Percentiles rank a stretch among this genome's conserved stretches.
Conservation (phyloP, 2,113 vertebrate species). For the Sus scrofa region DNA sequence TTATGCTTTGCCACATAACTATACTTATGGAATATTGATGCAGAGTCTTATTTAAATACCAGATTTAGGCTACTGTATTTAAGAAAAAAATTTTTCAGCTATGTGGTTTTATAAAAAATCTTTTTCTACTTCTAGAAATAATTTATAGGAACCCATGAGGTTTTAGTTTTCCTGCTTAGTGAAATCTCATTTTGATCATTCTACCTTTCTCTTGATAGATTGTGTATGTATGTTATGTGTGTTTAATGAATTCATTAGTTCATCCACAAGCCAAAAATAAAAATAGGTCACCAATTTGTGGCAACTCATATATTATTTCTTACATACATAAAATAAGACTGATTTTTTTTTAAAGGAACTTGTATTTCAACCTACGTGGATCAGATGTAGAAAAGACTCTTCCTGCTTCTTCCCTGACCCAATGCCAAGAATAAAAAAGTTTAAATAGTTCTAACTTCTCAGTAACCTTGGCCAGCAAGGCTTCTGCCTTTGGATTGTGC, state of each 20-base stretch:
- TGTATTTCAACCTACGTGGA: neutral
- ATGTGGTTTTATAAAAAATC: neutral
- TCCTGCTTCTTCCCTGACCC: neutral
- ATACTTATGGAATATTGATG: neutral
- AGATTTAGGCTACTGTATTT: neutral
- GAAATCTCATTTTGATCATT: neutral
- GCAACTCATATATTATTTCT: neutral
- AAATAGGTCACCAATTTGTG: neutral
- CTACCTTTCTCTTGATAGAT: neutral
- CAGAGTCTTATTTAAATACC: neutral
- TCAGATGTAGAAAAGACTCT: neutral
- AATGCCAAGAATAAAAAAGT: neutral
- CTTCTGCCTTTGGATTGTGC: neutral
- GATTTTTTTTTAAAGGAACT: neutral
- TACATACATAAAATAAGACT: neutral
- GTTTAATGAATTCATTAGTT: constrained; percentile 10
- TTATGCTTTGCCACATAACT: neutral
- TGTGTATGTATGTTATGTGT: neutral
- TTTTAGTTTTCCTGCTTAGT: neutral
- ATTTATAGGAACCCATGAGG: neutral
- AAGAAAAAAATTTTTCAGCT: neutral
- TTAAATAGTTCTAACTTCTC: neutral
- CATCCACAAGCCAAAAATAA: neutral
- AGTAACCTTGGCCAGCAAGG: neutral
- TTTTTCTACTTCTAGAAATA: neutral